phyloP scores from a whole-genome alignment of 2,797 vertebrate genomes.

The Notamacropus eugenii region DNA sequence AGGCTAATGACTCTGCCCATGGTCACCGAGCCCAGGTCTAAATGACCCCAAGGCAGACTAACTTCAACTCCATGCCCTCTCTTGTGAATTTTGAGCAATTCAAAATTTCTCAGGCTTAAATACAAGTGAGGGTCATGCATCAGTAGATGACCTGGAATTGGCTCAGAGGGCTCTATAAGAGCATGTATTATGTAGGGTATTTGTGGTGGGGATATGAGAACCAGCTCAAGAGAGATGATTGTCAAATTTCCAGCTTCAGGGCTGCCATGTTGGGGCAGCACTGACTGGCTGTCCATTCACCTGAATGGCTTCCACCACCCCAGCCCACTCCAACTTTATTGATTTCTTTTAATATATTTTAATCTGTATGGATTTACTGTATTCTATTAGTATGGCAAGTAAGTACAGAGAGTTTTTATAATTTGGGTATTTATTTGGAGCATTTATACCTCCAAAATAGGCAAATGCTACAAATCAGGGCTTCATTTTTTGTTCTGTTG shows the following conservation, averaged over 20 bases:
- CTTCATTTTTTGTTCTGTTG: background rate
- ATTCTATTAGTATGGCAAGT: background rate
- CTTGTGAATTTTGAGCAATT: background rate
- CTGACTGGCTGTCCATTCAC: background rate
- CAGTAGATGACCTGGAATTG: background rate
- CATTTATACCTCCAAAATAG: background rate
- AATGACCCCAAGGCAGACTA: background rate
- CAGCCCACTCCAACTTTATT: background rate
- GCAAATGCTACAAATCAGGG: background rate
- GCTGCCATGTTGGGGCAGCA: background rate
- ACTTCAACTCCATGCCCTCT: background rate
- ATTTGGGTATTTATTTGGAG: background rate
- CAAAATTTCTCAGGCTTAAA: background rate
- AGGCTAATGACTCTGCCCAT: background rate
- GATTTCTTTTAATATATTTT: constrained; percentile 7
- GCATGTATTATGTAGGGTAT: background rate
- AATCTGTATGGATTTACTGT: background rate
- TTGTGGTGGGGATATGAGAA: background rate
- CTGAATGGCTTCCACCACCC: constrained; percentile 3
- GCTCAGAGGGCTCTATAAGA: background rate
- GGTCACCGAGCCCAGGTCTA: background rate
- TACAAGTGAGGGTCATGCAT: fast-evolving
- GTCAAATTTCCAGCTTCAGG: background rate
- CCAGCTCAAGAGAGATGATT: background rate
- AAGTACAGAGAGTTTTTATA: background rate